Evolutionary conservation across 2,888 invertebrate species (phyloP).

Genomic region (Dichetophora obliterata): DNA sequence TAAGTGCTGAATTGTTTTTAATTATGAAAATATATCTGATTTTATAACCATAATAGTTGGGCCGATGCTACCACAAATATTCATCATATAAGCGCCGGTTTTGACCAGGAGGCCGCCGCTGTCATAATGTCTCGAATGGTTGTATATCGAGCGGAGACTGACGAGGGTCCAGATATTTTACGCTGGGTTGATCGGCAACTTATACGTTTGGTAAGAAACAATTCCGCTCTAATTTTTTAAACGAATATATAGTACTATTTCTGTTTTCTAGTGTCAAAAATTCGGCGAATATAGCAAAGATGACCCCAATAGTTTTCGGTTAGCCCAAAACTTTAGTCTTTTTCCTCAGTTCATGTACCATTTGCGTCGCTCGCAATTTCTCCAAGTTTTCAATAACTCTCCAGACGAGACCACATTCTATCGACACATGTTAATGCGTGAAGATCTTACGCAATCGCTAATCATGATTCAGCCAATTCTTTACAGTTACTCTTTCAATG

Average conservation of each 20-base stretch:
- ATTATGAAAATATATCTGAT: not conserved
- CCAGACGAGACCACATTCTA: slow-evolving; percentile 99
- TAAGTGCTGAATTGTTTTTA: not conserved
- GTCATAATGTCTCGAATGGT: slow-evolving; percentile 97
- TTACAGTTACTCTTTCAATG: slow-evolving; percentile 98
- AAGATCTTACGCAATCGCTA: slow-evolving; percentile 95
- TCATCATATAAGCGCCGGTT: slow-evolving; percentile 93
- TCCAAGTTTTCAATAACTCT: slow-evolving; percentile 99
- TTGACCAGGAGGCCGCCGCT: slow-evolving; percentile 98
- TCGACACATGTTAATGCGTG: slow-evolving; percentile 96
- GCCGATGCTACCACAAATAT: slow-evolving; percentile 92
- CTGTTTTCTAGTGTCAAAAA: slow-evolving; percentile 88
- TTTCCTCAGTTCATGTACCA: slow-evolving; percentile 99
- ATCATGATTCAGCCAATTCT: slow-evolving; percentile 99
- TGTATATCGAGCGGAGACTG: slow-evolving; percentile 94
- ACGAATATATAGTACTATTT: not conserved
- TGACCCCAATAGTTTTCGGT: slow-evolving; percentile 95
- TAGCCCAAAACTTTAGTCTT: slow-evolving; percentile 96
- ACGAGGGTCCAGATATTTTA: slow-evolving; percentile 96
- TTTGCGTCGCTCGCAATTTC: slow-evolving; percentile 95
- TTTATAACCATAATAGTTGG: slow-evolving; percentile 77
- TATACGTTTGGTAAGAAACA: slow-evolving; percentile 84
- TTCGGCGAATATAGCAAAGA: slow-evolving; percentile 99
- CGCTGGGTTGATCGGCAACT: slow-evolving; percentile 99
- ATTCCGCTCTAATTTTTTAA: not conserved